Evolutionary conservation across 2,113 vertebrate genomes (phyloP).

Genomic region (Struthio camelus): DNA sequence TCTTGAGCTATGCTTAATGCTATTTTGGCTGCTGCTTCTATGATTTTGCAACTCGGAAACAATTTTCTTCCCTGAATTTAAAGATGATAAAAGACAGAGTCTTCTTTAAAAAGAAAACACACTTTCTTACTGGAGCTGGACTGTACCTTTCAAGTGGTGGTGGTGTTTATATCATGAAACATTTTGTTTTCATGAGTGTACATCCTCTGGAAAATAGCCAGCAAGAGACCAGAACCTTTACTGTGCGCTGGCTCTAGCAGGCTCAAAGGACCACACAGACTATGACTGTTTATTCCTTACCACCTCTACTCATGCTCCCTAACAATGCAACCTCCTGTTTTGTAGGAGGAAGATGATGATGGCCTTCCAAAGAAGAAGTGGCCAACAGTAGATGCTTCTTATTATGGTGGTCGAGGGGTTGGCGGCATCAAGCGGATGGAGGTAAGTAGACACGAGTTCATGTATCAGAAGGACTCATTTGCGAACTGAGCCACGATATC

Average conservation of each 20-base stretch:
- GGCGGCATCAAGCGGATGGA: conserved; percentile 99
- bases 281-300: neutral
- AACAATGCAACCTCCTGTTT: neutral
- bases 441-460: conserved; percentile 67
- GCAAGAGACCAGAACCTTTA: neutral
- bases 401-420: conserved; percentile 95
- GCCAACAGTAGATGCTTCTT: conserved; percentile 93
- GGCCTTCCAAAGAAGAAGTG: conserved; percentile 89
- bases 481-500: neutral
- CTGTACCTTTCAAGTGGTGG: neutral
- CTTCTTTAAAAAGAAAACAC: neutral
- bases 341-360: conserved; percentile 87
- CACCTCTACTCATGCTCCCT: neutral
- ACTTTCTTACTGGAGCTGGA: neutral
- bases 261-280: neutral
- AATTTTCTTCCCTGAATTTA: neutral
- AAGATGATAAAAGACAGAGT: neutral
- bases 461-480: neutral
- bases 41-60: neutral
- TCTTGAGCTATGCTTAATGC: neutral
- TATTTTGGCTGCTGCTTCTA: neutral
- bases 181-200: neutral
- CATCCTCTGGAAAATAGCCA: neutral
- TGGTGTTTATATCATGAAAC: neutral
- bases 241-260: neutral